These are phyloP conservation scores for Zygaena filipendulae DNA, from an alignment of 2,888 invertebrate genomes.

Conservation along the genomic window DNA sequence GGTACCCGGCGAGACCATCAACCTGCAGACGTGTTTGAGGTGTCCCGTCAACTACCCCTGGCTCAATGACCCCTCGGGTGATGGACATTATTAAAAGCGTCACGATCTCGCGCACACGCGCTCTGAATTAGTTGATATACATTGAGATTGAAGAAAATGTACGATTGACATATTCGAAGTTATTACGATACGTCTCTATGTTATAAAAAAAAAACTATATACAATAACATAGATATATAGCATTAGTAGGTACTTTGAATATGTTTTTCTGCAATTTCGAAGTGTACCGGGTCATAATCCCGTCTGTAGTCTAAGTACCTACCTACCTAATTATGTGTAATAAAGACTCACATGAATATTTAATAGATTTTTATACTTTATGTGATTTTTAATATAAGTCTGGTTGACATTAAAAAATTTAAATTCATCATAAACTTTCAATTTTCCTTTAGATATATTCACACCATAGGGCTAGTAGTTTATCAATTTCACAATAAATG, in stretches of 20 bases:
- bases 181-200: constrained; percentile 15
- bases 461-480: too few relatives aligned
- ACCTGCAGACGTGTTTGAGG: constrained; percentile 91
- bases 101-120: constrained; percentile 52
- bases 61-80: constrained; percentile 92
- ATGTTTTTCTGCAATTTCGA: constrained; percentile 52
- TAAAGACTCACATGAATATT: constrained; percentile 69
- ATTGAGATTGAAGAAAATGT: constrained; percentile 43
- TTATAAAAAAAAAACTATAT: constrained; percentile 19
- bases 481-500: constrained; percentile 12
- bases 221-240: constrained; percentile 18
- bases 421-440: too few relatives aligned
- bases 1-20: constrained; percentile 93
- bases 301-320: constrained; percentile 66
- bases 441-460: too few relatives aligned
- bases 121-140: constrained; percentile 49
- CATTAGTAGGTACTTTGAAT: constrained; percentile 32
- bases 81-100: constrained; percentile 81
- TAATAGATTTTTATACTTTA: constrained; percentile 66
- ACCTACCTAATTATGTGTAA: constrained; percentile 64
- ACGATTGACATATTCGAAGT: constrained; percentile 45
- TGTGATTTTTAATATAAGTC: constrained; percentile 68
- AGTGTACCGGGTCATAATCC: constrained; percentile 68
- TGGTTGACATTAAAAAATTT: constrained; percentile 64
- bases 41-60: constrained; percentile 96